phyloP scores from a whole-genome alignment of 2,113 vertebrate species.

The Malaclemys terrapin region DNA sequence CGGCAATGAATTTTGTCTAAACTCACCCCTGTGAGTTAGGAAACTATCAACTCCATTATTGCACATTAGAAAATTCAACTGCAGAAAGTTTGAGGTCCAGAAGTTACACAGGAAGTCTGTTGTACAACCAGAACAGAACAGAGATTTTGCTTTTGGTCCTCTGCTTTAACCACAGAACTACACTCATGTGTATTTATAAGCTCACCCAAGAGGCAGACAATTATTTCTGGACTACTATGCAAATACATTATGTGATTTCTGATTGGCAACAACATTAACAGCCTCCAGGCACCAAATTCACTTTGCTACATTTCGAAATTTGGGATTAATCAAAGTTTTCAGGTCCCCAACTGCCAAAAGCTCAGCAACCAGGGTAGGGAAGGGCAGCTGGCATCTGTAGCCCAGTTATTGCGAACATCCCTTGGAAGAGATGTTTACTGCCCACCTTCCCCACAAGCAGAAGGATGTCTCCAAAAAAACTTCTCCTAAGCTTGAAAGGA shows the following conservation, averaged over 20 bases:
- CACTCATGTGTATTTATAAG: background rate
- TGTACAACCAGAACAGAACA: background rate
- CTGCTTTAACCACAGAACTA: background rate
- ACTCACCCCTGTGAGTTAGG: background rate
- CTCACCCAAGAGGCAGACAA: background rate
- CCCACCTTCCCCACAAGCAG: background rate
- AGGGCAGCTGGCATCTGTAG: background rate
- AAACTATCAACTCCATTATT: background rate
- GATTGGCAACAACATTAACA: background rate
- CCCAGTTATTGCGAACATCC: background rate
- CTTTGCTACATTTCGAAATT: too few relatives aligned
- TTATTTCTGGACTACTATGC: background rate
- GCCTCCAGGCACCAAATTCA: background rate
- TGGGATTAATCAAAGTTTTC: too few relatives aligned
- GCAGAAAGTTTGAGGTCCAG: background rate
- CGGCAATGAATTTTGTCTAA: background rate
- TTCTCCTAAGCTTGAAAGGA: background rate
- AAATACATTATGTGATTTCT: background rate
- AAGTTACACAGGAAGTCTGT: background rate
- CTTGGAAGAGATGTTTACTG: background rate
- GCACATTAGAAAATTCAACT: background rate
- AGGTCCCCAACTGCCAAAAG: background rate
- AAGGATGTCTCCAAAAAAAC: background rate
- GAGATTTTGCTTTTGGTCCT: background rate
- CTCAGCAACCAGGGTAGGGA: background rate